phyloP scores from a whole-genome alignment of 2,888 invertebrate species.

The Biston stratarius region DNA sequence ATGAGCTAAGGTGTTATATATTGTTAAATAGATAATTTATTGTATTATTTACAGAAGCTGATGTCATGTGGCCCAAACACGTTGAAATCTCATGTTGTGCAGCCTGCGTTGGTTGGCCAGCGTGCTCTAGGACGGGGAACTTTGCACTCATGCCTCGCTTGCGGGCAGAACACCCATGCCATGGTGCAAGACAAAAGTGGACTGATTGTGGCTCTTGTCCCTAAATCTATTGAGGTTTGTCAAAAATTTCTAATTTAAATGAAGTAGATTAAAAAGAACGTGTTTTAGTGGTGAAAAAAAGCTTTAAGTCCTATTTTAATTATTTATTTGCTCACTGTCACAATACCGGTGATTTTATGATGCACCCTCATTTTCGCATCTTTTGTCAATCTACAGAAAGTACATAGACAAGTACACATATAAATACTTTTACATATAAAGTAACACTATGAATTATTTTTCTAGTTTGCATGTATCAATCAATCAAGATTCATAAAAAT shows the following conservation, averaged over 20 bases:
- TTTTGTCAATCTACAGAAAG: too few relatives aligned
- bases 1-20: too few relatives aligned
- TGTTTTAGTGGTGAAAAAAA: not conserved
- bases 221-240: constrained; percentile 82
- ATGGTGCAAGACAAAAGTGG: constrained; percentile 81
- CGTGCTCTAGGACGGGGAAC: constrained; percentile 87
- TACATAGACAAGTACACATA: too few relatives aligned
- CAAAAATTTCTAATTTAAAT: not conserved
- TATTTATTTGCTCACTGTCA: not conserved
- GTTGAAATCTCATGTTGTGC: constrained; percentile 83
- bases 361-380: not conserved
- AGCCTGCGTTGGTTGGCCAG: constrained; percentile 85
- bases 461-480: too few relatives aligned
- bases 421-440: too few relatives aligned
- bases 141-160: constrained; percentile 88
- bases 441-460: too few relatives aligned
- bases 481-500: too few relatives aligned
- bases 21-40: not conserved
- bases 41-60: constrained; percentile 74
- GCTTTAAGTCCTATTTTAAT: not conserved
- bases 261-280: not conserved
- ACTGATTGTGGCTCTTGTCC: constrained; percentile 81
- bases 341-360: not conserved
- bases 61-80: constrained; percentile 79
- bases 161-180: constrained; percentile 88